Evolutionary conservation across 2,888 invertebrate genomes (phyloP).

Genomic region (Rhodophaea formosa): DNA sequence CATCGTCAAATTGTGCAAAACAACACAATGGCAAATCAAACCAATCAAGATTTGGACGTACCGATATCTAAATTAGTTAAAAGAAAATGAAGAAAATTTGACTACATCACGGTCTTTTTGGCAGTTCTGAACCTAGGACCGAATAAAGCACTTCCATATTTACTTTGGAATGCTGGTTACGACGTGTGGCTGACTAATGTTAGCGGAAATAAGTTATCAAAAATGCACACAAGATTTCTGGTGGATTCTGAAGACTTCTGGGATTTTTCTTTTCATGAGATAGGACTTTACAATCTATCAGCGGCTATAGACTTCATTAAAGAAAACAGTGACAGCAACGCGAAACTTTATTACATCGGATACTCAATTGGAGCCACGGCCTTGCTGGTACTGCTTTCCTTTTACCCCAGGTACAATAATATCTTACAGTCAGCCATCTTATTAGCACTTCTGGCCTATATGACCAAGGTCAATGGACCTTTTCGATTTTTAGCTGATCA

Average conservation of each 20-base stretch:
- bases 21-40: too few species aligned
- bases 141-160: constrained; percentile 42
- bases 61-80: constrained; percentile 25
- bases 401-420: constrained; percentile 40
- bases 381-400: constrained; percentile 44
- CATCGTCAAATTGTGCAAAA: too few species aligned
- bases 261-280: constrained; percentile 58
- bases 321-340: constrained; percentile 28
- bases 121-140: constrained; percentile 46
- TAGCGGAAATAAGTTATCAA: constrained; percentile 52
- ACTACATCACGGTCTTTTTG: constrained; percentile 48
- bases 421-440: constrained; percentile 41
- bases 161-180: constrained; percentile 73
- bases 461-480: constrained; percentile 47
- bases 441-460: constrained; percentile 49
- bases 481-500: constrained; percentile 38
- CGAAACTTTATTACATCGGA: constrained; percentile 43
- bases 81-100: constrained; percentile 31
- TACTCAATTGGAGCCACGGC: constrained; percentile 53
- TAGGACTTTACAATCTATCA: constrained; percentile 49
- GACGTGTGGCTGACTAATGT: constrained; percentile 80
- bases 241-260: constrained; percentile 38
- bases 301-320: constrained; percentile 43
- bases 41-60: neutral
- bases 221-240: constrained; percentile 29